A percentile compares a stretch with the other conserved stretches of the same genome.
These are phyloP conservation scores for Salvelinus namaycush DNA, from an alignment of 2,113 vertebrate species.

Conservation along the genomic window DNA sequence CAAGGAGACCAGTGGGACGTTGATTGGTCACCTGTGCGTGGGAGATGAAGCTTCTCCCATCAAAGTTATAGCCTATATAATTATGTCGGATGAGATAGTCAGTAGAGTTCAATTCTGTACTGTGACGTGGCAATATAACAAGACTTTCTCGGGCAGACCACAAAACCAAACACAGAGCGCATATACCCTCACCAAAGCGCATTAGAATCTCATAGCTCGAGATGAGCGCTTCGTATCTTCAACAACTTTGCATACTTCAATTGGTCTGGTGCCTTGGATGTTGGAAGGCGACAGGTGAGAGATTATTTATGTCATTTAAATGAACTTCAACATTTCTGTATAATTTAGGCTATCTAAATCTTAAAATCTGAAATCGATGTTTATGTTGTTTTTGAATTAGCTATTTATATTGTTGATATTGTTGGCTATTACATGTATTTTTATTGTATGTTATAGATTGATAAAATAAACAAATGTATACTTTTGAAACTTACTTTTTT, in stretches of 20 bases:
- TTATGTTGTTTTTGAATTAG: too few relatives aligned
- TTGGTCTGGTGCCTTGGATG: conserved; percentile 47
- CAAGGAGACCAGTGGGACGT: conserved; percentile 9
- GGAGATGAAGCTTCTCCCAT: conserved; percentile 8
- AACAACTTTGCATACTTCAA: conserved; percentile 50
- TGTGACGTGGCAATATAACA: background rate
- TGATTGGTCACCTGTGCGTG: conserved; percentile 57
- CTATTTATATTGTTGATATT: background rate
- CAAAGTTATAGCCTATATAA: conserved; percentile 43
- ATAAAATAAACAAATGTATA: background rate
- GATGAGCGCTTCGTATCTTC: conserved; percentile 7
- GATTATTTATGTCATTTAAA: background rate
- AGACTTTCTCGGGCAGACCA: background rate
- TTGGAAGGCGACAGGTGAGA: conserved; percentile 51
- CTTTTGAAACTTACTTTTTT: background rate
- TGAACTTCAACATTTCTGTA: background rate
- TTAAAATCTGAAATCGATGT: background rate
- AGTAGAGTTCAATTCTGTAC: background rate
- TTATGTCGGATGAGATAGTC: conserved; percentile 2
- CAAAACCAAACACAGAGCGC: background rate
- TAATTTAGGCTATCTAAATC: background rate
- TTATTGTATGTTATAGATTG: background rate
- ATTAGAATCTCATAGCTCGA: background rate
- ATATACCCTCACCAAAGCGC: background rate
- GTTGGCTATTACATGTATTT: background rate